phyloP scores from a whole-genome alignment of 1,140 invertebrate genomes.

The Aethina tumida region DNA sequence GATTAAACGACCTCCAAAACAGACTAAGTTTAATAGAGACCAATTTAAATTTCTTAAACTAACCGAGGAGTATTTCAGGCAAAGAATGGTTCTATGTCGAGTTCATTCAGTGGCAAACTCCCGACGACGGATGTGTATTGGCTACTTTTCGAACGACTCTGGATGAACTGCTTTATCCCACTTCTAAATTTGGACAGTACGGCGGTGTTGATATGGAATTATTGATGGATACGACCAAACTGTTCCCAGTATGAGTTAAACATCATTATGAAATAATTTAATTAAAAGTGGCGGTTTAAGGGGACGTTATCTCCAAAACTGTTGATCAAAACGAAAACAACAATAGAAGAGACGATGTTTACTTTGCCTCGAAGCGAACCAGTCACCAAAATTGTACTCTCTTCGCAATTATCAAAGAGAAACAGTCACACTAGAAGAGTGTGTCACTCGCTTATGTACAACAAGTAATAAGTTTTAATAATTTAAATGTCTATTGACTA shows the following conservation, averaged over 20 bases:
- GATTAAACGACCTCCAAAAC: slow-evolving; percentile 36
- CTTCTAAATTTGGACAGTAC: slow-evolving; percentile 34
- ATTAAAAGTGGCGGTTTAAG: slow-evolving; percentile 28
- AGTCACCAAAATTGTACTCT: slow-evolving; percentile 35
- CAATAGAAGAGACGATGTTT: slow-evolving; percentile 39
- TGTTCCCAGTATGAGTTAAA: slow-evolving; percentile 48
- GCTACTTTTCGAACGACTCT: slow-evolving; percentile 52
- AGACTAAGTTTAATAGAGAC: slow-evolving; percentile 17
- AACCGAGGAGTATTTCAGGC: slow-evolving; percentile 27
- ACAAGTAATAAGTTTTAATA: slow-evolving; percentile 17
- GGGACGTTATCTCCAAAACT: slow-evolving; percentile 51
- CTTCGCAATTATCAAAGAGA: slow-evolving; percentile 7
- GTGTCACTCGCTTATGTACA: slow-evolving; percentile 29
- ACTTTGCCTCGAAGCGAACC: slow-evolving; percentile 28
- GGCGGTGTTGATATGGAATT: slow-evolving; percentile 50
- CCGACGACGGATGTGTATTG: slow-evolving; percentile 40
- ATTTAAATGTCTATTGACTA: too few relatives aligned
- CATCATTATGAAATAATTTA: slow-evolving; percentile 6
- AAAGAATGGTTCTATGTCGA: slow-evolving; percentile 49
- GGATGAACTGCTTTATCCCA: slow-evolving; percentile 52
- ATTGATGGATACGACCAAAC: slow-evolving; percentile 51
- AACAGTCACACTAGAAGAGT: slow-evolving; percentile 23
- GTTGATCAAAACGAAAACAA: slow-evolving; percentile 44
- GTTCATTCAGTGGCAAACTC: slow-evolving; percentile 50
- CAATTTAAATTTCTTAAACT: not conserved